Percentiles rank a stretch among this genome's conserved stretches.
Evolutionary conservation across 2,888 invertebrate genomes (phyloP).

Genomic region (Anthophora plumipes): DNA sequence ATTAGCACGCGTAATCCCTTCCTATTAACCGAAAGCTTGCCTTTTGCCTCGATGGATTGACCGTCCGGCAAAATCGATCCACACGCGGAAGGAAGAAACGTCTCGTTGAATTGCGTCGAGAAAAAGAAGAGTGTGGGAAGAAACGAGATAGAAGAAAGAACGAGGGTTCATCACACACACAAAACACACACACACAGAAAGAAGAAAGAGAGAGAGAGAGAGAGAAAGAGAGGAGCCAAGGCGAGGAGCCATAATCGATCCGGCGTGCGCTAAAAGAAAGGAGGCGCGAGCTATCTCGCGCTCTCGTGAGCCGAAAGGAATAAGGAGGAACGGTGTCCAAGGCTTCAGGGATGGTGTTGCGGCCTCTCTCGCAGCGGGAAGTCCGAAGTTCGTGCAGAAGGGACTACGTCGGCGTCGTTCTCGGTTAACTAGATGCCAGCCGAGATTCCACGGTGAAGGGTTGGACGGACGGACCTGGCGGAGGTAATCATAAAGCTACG

Average conservation of each 20-base stretch:
- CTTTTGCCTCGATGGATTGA: constrained; percentile 26
- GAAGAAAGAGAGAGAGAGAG: not conserved
- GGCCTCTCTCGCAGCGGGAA: constrained; percentile 73
- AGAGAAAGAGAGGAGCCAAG: constrained; percentile 14
- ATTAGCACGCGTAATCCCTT: constrained; percentile 60
- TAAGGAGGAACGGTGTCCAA: constrained; percentile 54
- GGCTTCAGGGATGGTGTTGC: constrained; percentile 69
- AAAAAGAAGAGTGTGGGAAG: constrained; percentile 11
- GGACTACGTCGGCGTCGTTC: constrained; percentile 74
- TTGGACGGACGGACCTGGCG: constrained; percentile 72
- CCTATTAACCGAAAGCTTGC: constrained; percentile 52
- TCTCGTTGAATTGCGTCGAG: constrained; percentile 15
- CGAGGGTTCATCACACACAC: not conserved
- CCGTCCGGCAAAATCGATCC: constrained; percentile 49
- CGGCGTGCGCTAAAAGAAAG: constrained; percentile 71
- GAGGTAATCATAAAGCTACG: constrained; percentile 75
- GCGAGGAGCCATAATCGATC: constrained; percentile 70
- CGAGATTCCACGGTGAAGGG: constrained; percentile 78
- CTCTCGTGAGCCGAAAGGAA: constrained; percentile 54
- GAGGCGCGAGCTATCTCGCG: constrained; percentile 74
- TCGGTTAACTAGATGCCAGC: constrained; percentile 77
- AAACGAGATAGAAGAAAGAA: not conserved
- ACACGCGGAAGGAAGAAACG: constrained; percentile 42
- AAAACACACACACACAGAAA: not conserved
- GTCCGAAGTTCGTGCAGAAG: constrained; percentile 75